Percentiles rank a stretch among this genome's conserved stretches.
phyloP scores from a whole-genome alignment of 2,113 vertebrate species.

The Coregonus clupeaformis region DNA sequence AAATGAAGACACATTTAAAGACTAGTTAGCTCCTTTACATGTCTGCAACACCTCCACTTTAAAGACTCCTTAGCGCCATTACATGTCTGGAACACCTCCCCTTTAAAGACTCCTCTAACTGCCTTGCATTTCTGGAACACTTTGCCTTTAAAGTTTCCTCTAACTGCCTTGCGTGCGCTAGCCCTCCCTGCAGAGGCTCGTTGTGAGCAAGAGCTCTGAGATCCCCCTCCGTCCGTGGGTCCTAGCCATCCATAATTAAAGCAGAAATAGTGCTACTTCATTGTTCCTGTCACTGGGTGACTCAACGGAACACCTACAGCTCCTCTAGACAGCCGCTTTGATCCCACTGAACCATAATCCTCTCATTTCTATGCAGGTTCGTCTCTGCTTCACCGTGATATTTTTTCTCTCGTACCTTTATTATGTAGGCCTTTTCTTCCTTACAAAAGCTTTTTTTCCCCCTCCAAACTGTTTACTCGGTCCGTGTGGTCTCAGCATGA shows the following conservation, averaged over 20 bases:
- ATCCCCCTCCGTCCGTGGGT: not conserved
- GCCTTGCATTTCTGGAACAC: too few relatives aligned
- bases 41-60: too few relatives aligned
- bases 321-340: slow-evolving; percentile 14
- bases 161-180: not conserved
- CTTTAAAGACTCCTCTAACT: too few relatives aligned
- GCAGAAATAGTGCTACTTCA: not conserved
- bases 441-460: not conserved
- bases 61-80: too few relatives aligned
- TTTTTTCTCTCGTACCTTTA: slow-evolving; percentile 34
- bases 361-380: slow-evolving; percentile 48
- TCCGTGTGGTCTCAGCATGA: not conserved
- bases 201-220: not conserved
- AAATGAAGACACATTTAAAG: too few relatives aligned
- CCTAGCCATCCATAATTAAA: not conserved
- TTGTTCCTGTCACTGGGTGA: not conserved
- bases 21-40: too few relatives aligned
- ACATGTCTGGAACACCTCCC: too few relatives aligned
- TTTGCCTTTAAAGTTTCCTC: too few relatives aligned
- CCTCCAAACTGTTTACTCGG: not conserved
- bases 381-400: slow-evolving; percentile 9
- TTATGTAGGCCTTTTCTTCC: not conserved
- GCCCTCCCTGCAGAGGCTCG: not conserved
- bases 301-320: not conserved
- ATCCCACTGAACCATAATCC: slow-evolving; percentile 43